Conservation (phyloP, 1,140 invertebrate species). For the Carposina sasakii region DNA sequence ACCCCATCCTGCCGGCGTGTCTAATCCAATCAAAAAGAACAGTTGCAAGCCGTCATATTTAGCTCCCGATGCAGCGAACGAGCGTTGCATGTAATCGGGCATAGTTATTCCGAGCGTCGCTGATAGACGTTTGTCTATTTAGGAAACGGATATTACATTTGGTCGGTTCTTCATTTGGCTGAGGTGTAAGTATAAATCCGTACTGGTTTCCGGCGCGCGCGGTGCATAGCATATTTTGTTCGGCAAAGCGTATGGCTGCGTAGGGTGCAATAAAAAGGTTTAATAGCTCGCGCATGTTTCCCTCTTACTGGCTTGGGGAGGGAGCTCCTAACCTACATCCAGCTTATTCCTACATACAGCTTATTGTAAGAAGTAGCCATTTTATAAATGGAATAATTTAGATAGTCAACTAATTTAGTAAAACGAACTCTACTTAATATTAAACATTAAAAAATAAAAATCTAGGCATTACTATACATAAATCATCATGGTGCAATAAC, state of each 20-base stretch:
- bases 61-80: too few relatives aligned
- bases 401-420: too few relatives aligned
- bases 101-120: slow-evolving; percentile 66
- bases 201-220: slow-evolving; percentile 63
- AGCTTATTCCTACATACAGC: too few relatives aligned
- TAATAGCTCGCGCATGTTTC: not conserved
- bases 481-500: too few relatives aligned
- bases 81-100: slow-evolving; percentile 54
- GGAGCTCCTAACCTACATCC: too few relatives aligned
- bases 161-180: slow-evolving; percentile 69
- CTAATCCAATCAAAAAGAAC: slow-evolving; percentile 13
- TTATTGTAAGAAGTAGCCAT: too few relatives aligned
- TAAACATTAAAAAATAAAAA: too few relatives aligned
- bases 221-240: slow-evolving; percentile 69
- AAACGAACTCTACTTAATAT: too few relatives aligned
- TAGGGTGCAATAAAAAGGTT: slow-evolving; percentile 56
- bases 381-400: too few relatives aligned
- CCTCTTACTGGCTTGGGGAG: too few relatives aligned
- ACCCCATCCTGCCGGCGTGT: too few relatives aligned
- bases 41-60: slow-evolving; percentile 18
- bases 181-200: slow-evolving; percentile 67
- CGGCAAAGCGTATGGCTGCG: slow-evolving; percentile 52
- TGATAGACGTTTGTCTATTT: slow-evolving; percentile 71
- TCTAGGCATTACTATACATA: too few relatives aligned
- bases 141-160: slow-evolving; percentile 72